Evolutionary conservation across 1,140 invertebrate species (phyloP).

Genomic region (Zaprionus nigranus): DNA sequence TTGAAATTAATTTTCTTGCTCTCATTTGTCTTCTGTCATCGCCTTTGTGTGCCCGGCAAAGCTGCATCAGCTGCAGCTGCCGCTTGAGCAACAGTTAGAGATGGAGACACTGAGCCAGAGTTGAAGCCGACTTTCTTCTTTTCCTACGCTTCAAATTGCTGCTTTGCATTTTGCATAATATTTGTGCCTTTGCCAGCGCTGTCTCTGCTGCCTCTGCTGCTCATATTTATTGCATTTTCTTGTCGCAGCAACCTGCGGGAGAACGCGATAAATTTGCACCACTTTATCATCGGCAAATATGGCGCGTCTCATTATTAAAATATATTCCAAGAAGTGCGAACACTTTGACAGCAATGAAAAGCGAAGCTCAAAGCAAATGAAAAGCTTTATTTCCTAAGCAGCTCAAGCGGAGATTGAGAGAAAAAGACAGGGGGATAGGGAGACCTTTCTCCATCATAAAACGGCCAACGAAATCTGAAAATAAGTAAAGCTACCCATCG

Average conservation of each 20-base stretch:
- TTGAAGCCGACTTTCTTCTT: constrained; percentile 3
- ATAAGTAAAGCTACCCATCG: constrained; percentile 34
- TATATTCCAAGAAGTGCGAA: not conserved
- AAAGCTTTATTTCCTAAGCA: not conserved
- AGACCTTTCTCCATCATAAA: not conserved
- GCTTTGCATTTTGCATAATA: constrained; percentile 31
- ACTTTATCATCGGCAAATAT: constrained; percentile 20
- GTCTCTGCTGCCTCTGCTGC: constrained; percentile 21
- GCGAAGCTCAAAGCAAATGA: not conserved
- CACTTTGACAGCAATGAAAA: not conserved
- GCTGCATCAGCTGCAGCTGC: constrained; percentile 23
- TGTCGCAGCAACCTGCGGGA: constrained; percentile 43
- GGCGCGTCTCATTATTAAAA: constrained; percentile 8
- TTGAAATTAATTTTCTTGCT: constrained; percentile 61
- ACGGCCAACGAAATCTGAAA: constrained; percentile 11
- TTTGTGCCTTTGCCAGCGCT: constrained; percentile 10
- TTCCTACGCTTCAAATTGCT: constrained; percentile 25
- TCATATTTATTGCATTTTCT: constrained; percentile 66
- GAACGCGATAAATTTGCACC: constrained; percentile 57
- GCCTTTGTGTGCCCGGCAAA: constrained; percentile 41
- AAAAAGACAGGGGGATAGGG: not conserved
- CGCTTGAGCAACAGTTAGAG: constrained; percentile 14
- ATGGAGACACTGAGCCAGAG: not conserved
- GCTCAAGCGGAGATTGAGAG: not conserved
- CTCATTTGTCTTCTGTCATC: constrained; percentile 54